Evolutionary conservation across 64 coral and sea anemone species (phyloP).

Genomic region (Cladopsammia gracilis): DNA sequence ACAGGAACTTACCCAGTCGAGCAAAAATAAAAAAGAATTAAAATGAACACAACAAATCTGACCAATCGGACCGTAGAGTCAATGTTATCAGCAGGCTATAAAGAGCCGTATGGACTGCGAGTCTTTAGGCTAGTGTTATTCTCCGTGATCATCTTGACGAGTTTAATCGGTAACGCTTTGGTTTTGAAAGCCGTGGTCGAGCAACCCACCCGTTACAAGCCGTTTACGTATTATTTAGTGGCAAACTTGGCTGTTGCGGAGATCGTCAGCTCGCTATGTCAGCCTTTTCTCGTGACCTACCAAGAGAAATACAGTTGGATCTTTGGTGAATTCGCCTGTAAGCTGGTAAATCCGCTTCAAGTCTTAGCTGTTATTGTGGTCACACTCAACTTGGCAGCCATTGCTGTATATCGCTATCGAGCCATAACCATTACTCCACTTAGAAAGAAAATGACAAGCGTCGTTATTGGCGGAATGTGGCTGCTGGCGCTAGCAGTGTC

Average conservation of each 20-base stretch:
- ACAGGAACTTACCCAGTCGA: neutral
- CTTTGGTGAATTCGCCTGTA: constrained; percentile 80
- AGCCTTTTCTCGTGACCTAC: constrained; percentile 64
- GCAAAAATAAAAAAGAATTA: neutral
- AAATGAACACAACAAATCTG: neutral
- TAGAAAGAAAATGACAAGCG: neutral
- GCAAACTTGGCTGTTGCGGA: constrained; percentile 86
- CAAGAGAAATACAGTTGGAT: constrained; percentile 67
- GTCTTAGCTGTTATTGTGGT: constrained; percentile 65
- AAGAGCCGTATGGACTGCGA: constrained; percentile 16
- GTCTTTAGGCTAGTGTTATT: constrained; percentile 37
- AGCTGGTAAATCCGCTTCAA: constrained; percentile 69
- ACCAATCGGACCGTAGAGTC: neutral
- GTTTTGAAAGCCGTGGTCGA: constrained; percentile 52
- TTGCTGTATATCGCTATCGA: constrained; percentile 78
- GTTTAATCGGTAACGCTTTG: constrained; percentile 63
- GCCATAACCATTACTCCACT: constrained; percentile 15
- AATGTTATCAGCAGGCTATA: neutral
- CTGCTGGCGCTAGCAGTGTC: constrained; percentile 21
- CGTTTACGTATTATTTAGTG: constrained; percentile 64
- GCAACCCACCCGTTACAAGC: neutral
- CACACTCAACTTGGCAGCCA: constrained; percentile 70
- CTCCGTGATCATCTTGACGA: constrained; percentile 18
- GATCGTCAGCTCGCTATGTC: constrained; percentile 58
- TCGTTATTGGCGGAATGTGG: constrained; percentile 50